A percentile compares a stretch with the other conserved stretches of the same genome.
Conservation (phyloP, 2,113 vertebrate genomes). For the Struthidea cinerea region DNA sequence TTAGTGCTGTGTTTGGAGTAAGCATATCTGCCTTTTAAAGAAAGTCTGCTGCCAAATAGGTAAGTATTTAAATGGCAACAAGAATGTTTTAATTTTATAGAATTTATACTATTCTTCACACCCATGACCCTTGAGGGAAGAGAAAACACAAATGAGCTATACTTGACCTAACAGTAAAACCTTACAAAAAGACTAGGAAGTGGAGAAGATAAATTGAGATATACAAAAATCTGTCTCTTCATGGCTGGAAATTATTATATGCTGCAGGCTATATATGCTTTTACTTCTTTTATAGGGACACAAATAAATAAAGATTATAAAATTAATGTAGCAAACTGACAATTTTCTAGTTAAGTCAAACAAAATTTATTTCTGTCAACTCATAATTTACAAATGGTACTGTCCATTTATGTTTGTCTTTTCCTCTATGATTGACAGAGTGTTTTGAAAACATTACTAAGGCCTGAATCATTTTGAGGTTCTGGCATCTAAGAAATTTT, state of each 20-base stretch:
- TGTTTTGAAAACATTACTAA: not conserved
- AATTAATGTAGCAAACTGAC: not conserved
- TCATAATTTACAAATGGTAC: not conserved
- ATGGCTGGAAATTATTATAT: not conserved
- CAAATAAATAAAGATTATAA: not conserved
- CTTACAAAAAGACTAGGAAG: not conserved
- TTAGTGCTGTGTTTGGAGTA: not conserved
- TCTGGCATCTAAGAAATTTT: not conserved
- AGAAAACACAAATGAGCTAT: not conserved
- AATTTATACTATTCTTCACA: not conserved
- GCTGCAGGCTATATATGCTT: not conserved
- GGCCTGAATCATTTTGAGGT: not conserved
- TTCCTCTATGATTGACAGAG: not conserved
- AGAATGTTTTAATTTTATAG: not conserved
- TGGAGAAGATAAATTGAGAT: not conserved
- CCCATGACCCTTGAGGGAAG: not conserved
- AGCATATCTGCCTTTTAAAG: not conserved
- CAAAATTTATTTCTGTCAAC: not conserved
- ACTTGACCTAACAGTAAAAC: not conserved
- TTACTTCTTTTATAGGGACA: not conserved
- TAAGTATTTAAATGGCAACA: not conserved
- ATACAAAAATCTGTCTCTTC: not conserved
- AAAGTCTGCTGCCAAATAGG: not conserved
- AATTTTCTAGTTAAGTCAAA: not conserved
- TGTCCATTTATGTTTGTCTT: not conserved